These are phyloP conservation scores for Gymnosoma rotundatum DNA, from an alignment of 2,888 invertebrate genomes.

Conservation along the genomic window DNA sequence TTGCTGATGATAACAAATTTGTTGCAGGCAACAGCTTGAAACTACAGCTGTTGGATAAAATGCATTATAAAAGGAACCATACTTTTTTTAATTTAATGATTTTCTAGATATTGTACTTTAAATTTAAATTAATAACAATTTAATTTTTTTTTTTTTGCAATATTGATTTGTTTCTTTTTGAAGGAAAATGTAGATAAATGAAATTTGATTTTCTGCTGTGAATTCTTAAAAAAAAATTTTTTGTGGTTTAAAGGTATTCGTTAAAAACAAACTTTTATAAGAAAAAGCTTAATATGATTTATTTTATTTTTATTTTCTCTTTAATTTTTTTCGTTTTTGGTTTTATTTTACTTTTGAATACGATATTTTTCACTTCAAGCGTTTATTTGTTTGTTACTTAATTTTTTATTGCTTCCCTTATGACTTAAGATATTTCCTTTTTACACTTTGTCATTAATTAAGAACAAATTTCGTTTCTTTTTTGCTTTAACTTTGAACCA, in stretches of 20 bases:
- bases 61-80: constrained; percentile 46
- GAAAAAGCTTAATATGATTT: neutral
- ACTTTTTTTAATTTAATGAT: neutral
- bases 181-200: too few relatives aligned
- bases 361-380: neutral
- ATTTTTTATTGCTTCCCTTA: neutral
- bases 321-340: neutral
- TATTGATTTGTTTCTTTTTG: too few relatives aligned
- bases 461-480: neutral
- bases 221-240: too few relatives aligned
- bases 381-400: neutral
- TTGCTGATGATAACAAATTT: constrained; percentile 17
- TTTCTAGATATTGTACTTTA: constrained; percentile 2
- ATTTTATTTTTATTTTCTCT: neutral
- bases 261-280: too few relatives aligned
- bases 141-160: constrained; percentile 12
- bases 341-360: neutral
- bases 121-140: constrained; percentile 45
- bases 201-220: too few relatives aligned
- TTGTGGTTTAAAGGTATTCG: too few relatives aligned
- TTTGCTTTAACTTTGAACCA: neutral
- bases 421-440: neutral
- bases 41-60: constrained; percentile 44
- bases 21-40: constrained; percentile 23
- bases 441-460: neutral